Evolutionary conservation across 2,797 vertebrate genomes (phyloP).

Genomic region (Chiloscyllium punctatum): DNA sequence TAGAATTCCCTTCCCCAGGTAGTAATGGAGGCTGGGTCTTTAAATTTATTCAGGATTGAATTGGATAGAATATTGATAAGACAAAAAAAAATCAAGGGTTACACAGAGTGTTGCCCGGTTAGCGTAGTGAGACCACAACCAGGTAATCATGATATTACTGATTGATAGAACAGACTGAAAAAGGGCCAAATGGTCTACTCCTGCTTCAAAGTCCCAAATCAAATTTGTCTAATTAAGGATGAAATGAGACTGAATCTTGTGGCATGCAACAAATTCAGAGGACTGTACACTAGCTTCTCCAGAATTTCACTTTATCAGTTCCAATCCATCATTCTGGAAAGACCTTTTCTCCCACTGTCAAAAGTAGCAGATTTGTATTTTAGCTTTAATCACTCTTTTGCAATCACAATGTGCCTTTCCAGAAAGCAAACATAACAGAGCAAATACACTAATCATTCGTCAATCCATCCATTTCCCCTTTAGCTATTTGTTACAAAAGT

Average conservation of each 20-base stretch:
- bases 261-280: not conserved
- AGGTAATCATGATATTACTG: no score
- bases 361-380: not conserved
- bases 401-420: not conserved
- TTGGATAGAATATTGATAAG: no score
- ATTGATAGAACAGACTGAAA: no score
- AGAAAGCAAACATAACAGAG: not conserved
- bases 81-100: no score
- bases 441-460: not conserved
- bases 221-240: not conserved
- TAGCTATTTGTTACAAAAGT: not conserved
- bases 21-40: no score
- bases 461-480: not conserved
- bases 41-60: no score
- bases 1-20: no score
- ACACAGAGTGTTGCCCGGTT: no score
- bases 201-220: no score
- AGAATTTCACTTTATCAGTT: not conserved
- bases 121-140: no score
- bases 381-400: not conserved
- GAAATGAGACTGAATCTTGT: not conserved
- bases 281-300: not conserved
- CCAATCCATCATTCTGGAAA: not conserved
- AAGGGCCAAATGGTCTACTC: no score
- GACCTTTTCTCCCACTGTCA: not conserved